Conservation (phyloP, 2,888 invertebrate species). For the Sarcophaga caerulescens region DNA sequence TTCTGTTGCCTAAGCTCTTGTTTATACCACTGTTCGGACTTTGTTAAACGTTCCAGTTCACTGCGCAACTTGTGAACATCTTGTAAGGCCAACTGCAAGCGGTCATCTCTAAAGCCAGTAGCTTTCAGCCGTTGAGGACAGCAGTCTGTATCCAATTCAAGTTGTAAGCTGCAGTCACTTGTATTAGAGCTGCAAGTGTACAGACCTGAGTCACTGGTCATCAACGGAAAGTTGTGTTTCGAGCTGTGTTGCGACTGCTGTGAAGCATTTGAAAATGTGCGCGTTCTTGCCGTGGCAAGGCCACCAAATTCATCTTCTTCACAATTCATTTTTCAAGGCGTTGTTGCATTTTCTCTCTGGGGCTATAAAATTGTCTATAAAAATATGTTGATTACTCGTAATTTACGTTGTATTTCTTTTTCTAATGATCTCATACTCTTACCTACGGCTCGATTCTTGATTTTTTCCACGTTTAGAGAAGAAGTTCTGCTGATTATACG, state of each 20-base stretch:
- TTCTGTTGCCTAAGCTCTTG: slow-evolving; percentile 77
- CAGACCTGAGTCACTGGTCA: slow-evolving; percentile 65
- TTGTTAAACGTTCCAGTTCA: slow-evolving; percentile 77
- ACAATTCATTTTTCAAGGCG: slow-evolving; percentile 20
- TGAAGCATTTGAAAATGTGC: slow-evolving; percentile 46
- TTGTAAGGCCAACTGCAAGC: slow-evolving; percentile 73
- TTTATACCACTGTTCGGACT: slow-evolving; percentile 80
- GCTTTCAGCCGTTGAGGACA: slow-evolving; percentile 8
- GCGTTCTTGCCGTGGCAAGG: neutral
- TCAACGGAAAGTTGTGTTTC: slow-evolving; percentile 37
- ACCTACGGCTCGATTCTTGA: neutral
- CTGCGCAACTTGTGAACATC: slow-evolving; percentile 76
- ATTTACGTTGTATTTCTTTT: slow-evolving; percentile 1
- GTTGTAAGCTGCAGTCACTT: slow-evolving; percentile 53
- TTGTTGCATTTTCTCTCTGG: neutral
- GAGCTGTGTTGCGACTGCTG: slow-evolving; percentile 54
- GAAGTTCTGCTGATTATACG: too few relatives aligned
- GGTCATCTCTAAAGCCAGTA: slow-evolving; percentile 63
- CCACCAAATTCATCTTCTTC: neutral
- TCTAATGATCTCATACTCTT: slow-evolving; percentile 21
- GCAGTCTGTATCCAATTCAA: slow-evolving; percentile 60
- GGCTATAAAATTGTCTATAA: neutral
- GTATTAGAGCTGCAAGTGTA: slow-evolving; percentile 66
- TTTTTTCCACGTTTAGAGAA: neutral
- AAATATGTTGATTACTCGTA: neutral